Evolutionary conservation across 37 sponge, comb jelly and placozoan species (phyloP).

Genomic region (Oscarella lobularis): DNA sequence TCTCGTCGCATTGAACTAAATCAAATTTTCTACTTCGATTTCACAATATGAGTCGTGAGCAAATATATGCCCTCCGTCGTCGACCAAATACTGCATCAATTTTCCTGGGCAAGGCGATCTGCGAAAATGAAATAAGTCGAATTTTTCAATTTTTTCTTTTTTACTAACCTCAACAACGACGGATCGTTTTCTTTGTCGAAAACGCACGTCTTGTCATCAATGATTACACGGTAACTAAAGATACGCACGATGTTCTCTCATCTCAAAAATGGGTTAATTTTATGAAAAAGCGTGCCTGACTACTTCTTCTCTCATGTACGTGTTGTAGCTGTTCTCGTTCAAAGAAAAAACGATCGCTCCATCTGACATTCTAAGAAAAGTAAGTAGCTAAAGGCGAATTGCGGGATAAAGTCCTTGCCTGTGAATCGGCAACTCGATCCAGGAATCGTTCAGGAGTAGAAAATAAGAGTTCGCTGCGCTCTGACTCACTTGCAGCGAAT

Average conservation of each 20-base stretch:
- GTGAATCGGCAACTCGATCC: slow-evolving; percentile 55
- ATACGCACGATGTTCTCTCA: too few species aligned
- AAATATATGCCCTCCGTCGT: slow-evolving; percentile 70
- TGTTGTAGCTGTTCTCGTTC: slow-evolving; percentile 67
- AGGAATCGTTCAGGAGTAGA: slow-evolving; percentile 67
- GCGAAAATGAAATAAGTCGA: neutral
- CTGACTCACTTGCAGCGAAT: slow-evolving; percentile 47
- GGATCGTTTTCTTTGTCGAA: slow-evolving; percentile 98
- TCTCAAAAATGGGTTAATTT: too few species aligned
- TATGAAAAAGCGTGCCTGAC: slow-evolving; percentile 24
- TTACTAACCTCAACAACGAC: slow-evolving; percentile 44
- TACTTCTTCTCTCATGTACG: slow-evolving; percentile 88
- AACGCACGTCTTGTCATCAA: slow-evolving; percentile 74
- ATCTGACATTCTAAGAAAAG: slow-evolving; percentile 66
- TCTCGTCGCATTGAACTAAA: neutral
- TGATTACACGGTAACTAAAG: slow-evolving; percentile 41
- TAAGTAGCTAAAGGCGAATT: too few species aligned
- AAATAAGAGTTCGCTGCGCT: slow-evolving; percentile 27
- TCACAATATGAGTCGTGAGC: slow-evolving; percentile 67
- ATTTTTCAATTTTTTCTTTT: neutral
- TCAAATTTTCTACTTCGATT: slow-evolving; percentile 46
- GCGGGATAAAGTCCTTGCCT: too few species aligned
- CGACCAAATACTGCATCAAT: slow-evolving; percentile 68
- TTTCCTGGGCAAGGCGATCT: slow-evolving; percentile 88
- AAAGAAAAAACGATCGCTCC: slow-evolving; percentile 69